A percentile compares a stretch with the other conserved stretches of the same genome.
phyloP scores from a whole-genome alignment of 2,888 invertebrate species.

The Sicus ferrugineus region DNA sequence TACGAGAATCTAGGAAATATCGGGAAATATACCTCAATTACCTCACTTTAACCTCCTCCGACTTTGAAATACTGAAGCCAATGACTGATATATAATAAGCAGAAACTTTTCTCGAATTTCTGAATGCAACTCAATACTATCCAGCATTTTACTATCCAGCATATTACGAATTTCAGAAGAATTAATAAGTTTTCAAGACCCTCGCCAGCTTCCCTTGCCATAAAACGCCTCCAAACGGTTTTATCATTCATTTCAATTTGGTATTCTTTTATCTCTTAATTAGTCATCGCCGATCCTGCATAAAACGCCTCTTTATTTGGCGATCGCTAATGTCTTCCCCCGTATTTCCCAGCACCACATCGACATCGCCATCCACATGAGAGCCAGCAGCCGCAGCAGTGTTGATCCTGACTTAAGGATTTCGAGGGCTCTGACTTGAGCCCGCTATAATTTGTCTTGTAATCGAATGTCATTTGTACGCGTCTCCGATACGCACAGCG shows the following conservation, averaged over 20 bases:
- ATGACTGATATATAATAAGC: too few relatives aligned
- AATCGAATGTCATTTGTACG: constrained; percentile 57
- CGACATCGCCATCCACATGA: neutral
- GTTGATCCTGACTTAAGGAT: neutral
- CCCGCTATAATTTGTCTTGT: constrained; percentile 50
- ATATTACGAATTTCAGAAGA: neutral
- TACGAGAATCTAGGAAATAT: too few relatives aligned
- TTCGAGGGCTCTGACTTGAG: neutral
- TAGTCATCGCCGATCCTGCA: neutral
- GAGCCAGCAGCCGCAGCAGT: too few relatives aligned
- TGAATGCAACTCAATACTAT: too few relatives aligned
- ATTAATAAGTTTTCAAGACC: neutral
- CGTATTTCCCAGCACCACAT: neutral
- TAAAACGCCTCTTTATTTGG: neutral
- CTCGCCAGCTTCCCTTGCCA: neutral
- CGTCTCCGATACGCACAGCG: constrained; percentile 45
- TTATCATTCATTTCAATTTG: constrained; percentile 16
- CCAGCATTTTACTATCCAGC: too few relatives aligned
- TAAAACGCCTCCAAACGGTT: neutral
- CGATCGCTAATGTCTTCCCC: neutral
- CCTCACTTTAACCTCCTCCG: too few relatives aligned
- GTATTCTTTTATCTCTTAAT: constrained; percentile 14
- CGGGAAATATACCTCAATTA: too few relatives aligned
- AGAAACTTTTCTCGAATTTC: too few relatives aligned
- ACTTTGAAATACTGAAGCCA: too few relatives aligned